Evolutionary conservation across 2,888 invertebrate genomes (phyloP).

Genomic region (Melieria crassipennis): DNA sequence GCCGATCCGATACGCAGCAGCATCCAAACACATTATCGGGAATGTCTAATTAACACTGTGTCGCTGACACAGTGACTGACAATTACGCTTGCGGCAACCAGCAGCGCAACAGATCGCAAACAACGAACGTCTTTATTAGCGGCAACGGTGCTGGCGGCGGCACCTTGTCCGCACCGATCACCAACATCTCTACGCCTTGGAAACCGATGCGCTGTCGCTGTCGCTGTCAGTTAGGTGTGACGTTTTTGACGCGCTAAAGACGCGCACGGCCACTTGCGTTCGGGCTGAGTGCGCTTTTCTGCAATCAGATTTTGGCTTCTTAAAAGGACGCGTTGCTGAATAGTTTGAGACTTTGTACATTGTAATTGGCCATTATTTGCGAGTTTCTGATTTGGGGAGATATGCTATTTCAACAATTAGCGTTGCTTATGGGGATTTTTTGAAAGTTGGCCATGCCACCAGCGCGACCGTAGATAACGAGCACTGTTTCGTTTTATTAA

Average conservation of each 20-base stretch:
- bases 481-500: too few species aligned
- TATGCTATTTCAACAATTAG: too few species aligned
- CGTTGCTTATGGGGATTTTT: too few species aligned
- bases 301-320: not conserved
- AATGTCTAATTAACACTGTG: constrained; percentile 26
- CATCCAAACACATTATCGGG: not conserved
- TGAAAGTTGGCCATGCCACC: too few species aligned
- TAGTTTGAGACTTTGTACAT: too few species aligned
- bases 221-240: not conserved
- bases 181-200: not conserved
- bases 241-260: too few species aligned
- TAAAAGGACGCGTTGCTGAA: not conserved
- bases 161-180: not conserved
- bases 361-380: too few species aligned
- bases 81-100: not conserved
- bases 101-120: not conserved
- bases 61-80: constrained; percentile 30
- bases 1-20: too few species aligned
- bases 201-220: not conserved
- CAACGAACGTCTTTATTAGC: constrained; percentile 7
- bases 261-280: too few species aligned
- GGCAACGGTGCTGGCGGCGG: not conserved
- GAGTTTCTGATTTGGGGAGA: too few species aligned
- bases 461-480: too few species aligned
- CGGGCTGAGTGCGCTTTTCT: too few species aligned